Conservation (phyloP, 1,140 invertebrate genomes). For the Plectrocnemia conspersa region DNA sequence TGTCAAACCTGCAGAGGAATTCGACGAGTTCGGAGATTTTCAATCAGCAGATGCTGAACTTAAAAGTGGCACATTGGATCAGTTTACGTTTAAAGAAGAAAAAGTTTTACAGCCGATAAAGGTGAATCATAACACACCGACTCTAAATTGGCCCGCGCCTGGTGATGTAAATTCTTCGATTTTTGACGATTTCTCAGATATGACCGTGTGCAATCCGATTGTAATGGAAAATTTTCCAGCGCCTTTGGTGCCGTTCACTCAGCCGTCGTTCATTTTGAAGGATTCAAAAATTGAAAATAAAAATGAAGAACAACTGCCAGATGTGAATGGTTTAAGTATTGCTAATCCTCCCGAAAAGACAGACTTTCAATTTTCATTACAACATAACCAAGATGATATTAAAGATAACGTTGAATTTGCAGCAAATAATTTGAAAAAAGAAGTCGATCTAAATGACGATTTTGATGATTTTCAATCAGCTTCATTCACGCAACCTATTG, state of each 20-base stretch:
- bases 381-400: too few species aligned
- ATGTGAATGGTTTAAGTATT: not conserved
- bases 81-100: not conserved
- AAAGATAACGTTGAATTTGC: too few species aligned
- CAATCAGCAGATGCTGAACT: conserved; percentile 21
- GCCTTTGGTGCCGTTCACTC: not conserved
- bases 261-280: conserved; percentile 27
- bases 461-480: conserved; percentile 49
- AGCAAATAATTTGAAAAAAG: too few species aligned
- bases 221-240: not conserved
- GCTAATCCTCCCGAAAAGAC: not conserved
- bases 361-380: too few species aligned
- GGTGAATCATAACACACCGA: conserved; percentile 43
- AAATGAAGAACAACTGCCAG: not conserved
- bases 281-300: conserved; percentile 31
- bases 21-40: conserved; percentile 34
- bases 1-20: conserved; percentile 7
- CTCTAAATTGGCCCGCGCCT: conserved; percentile 49
- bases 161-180: conserved; percentile 45
- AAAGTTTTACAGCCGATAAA: conserved; percentile 46
- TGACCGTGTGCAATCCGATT: conserved; percentile 16
- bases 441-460: too few species aligned
- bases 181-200: conserved; percentile 47
- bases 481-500: too few species aligned
- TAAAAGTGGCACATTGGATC: not conserved